These are phyloP conservation scores for Metalampra italica DNA, from an alignment of 2,888 invertebrate species.

Conservation along the genomic window DNA sequence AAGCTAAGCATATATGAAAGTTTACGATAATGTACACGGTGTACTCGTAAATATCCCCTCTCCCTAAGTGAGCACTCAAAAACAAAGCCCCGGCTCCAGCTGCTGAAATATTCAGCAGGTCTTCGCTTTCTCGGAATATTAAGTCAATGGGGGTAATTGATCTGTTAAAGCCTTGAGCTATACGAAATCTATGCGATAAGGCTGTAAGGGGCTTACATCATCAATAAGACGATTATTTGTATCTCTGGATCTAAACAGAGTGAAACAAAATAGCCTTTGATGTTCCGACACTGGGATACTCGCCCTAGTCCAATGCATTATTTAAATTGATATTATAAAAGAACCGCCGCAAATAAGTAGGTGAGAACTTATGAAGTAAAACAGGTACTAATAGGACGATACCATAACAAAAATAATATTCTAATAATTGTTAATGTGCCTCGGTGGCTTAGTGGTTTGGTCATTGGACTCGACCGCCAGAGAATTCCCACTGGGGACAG, in stretches of 20 bases:
- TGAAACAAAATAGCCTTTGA: not conserved
- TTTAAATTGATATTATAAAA: no score
- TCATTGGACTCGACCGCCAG: no score
- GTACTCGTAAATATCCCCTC: slow-evolving; percentile 62
- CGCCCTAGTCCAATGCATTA: no score
- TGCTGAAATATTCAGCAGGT: slow-evolving; percentile 74
- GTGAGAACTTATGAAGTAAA: no score
- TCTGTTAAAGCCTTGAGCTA: slow-evolving; percentile 51
- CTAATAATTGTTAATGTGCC: no score
- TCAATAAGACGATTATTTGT: slow-evolving; percentile 5
- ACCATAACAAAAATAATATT: no score
- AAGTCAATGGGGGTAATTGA: slow-evolving; percentile 78
- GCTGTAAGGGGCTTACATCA: slow-evolving; percentile 40
- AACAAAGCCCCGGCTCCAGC: slow-evolving; percentile 62
- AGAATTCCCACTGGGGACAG: no score
- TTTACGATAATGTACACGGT: slow-evolving; percentile 68
- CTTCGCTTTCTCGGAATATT: slow-evolving; percentile 72
- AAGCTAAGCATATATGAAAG: slow-evolving; percentile 16
- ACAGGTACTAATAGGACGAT: no score
- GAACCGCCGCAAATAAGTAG: no score
- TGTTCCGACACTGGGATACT: no score
- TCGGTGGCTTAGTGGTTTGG: no score
- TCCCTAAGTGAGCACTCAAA: slow-evolving; percentile 64
- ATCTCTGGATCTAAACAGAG: not conserved
- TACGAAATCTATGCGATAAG: slow-evolving; percentile 49